Conservation (phyloP, 2,113 vertebrate genomes). For the Rhinoderma darwinii region DNA sequence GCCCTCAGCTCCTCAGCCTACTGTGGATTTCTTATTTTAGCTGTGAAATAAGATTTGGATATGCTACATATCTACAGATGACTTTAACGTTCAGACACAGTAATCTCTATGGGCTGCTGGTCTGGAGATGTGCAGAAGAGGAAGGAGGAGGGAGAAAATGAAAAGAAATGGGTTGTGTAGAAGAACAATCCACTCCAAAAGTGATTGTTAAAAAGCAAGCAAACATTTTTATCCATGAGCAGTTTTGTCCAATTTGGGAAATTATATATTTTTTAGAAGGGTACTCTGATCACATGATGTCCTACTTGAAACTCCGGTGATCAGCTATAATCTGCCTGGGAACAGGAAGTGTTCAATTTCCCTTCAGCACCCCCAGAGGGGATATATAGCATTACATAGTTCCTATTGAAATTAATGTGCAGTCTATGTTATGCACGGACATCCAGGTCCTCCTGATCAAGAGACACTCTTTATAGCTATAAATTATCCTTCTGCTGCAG, state of each 20-base stretch:
- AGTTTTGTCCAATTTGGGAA: too few species aligned
- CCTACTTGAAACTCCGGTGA: too few species aligned
- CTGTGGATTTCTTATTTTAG: slow-evolving; percentile 21
- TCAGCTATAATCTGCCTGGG: too few species aligned
- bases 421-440: neutral
- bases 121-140: neutral
- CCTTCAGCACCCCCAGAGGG: too few species aligned
- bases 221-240: too few species aligned
- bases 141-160: neutral
- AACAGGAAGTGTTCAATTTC: too few species aligned
- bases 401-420: too few species aligned
- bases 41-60: neutral
- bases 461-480: neutral
- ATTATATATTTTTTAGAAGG: too few species aligned
- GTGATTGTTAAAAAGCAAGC: neutral
- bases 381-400: too few species aligned
- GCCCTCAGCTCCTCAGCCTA: neutral
- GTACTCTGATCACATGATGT: too few species aligned
- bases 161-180: neutral
- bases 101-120: neutral
- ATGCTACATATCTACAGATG: neutral
- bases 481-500: too few species aligned
- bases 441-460: too few species aligned
- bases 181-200: neutral
- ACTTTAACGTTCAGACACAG: slow-evolving; percentile 6